These are phyloP conservation scores for Indri indri DNA, from an alignment of 2,113 vertebrate genomes.

Conservation along the genomic window DNA sequence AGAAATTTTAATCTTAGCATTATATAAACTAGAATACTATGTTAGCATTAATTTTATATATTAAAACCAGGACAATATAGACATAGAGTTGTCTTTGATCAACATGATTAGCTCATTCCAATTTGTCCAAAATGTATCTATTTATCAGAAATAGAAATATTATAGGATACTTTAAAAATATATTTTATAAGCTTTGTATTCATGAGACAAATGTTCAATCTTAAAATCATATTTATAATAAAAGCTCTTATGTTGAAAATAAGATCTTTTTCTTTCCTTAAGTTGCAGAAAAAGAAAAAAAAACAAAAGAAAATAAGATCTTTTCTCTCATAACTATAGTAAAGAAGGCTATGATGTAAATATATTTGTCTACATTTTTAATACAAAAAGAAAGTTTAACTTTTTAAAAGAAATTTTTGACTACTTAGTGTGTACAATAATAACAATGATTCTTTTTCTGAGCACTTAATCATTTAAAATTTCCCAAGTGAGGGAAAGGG, in stretches of 20 bases:
- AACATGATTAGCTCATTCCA: not conserved
- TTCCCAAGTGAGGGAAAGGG: not conserved
- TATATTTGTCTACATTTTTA: not conserved
- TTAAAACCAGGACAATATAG: not conserved
- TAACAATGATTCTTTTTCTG: not conserved
- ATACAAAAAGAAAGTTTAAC: not conserved
- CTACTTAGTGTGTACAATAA: not conserved
- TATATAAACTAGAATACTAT: not conserved
- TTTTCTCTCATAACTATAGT: not conserved
- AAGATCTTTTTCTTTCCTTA: not conserved
- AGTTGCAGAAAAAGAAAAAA: too few species aligned
- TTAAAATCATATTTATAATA: not conserved
- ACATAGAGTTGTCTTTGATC: not conserved
- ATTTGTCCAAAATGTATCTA: not conserved
- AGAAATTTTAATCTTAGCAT: not conserved
- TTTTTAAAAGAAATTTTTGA: not conserved
- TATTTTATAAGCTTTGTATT: constrained; percentile 27
- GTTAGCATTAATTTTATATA: constrained; percentile 17
- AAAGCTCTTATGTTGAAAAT: not conserved
- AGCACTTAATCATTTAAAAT: not conserved
- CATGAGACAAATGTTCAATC: not conserved
- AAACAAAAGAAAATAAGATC: not conserved
- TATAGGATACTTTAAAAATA: not conserved
- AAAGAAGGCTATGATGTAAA: not conserved
- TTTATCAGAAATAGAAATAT: constrained; percentile 43